Percentiles rank a stretch among this genome's conserved stretches.
These are phyloP conservation scores for Drusus annulatus DNA, from an alignment of 1,140 invertebrate genomes.

Conservation along the genomic window DNA sequence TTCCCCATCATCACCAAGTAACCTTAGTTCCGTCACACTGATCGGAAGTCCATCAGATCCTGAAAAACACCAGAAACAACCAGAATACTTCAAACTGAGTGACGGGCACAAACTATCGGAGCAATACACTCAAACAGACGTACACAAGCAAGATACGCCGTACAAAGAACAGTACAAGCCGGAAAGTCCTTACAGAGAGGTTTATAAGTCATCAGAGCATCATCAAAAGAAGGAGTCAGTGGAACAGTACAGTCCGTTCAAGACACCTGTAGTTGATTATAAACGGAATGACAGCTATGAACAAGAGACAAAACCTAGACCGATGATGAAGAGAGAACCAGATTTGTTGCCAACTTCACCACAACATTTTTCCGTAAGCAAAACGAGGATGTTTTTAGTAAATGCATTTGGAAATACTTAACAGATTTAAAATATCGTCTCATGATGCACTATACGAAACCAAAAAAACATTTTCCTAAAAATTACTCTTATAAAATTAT, in stretches of 20 bases:
- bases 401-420: no score
- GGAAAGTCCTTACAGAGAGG: conserved; percentile 14
- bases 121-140: conserved; percentile 3
- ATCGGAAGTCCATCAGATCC: conserved; percentile 71
- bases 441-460: no score
- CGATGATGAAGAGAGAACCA: conserved; percentile 53
- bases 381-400: background rate
- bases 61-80: conserved; percentile 55
- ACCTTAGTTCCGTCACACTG: conserved; percentile 80
- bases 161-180: conserved; percentile 16
- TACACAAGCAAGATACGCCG: conserved; percentile 23
- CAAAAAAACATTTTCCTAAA: no score
- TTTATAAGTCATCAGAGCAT: conserved; percentile 48
- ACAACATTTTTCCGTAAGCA: conserved; percentile 55
- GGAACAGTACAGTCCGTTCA: conserved; percentile 36
- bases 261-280: conserved; percentile 3
- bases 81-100: conserved; percentile 46
- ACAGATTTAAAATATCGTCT: no score
- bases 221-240: conserved; percentile 42
- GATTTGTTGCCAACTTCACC: conserved; percentile 53
- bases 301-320: conserved; percentile 37
- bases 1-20: conserved; percentile 79
- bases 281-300: conserved; percentile 30
- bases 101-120: conserved; percentile 29
- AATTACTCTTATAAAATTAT: no score